These are phyloP conservation scores for Buceros bicornis DNA, from an alignment of 2,797 vertebrate genomes.

Conservation along the genomic window DNA sequence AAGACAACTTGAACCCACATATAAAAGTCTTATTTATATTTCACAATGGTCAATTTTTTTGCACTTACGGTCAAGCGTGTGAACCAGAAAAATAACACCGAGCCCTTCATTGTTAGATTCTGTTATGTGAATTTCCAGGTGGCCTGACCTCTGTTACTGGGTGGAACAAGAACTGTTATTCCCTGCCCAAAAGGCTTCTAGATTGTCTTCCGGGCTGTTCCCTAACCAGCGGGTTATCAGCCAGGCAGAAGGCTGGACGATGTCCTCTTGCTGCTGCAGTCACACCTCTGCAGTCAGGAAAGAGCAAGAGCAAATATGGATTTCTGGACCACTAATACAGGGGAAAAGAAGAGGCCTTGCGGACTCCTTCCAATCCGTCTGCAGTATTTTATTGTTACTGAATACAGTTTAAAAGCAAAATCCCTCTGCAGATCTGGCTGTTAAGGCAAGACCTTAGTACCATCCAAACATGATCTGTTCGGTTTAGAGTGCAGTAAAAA, in stretches of 20 bases:
- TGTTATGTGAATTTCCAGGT: background rate
- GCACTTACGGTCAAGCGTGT: background rate
- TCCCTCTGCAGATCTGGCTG: background rate
- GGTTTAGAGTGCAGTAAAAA: background rate
- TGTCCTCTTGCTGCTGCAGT: background rate
- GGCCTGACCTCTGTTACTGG: background rate
- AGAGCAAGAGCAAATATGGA: background rate
- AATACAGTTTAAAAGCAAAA: background rate
- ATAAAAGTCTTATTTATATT: conserved; percentile 27
- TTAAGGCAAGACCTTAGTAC: background rate
- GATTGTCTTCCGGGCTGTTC: background rate
- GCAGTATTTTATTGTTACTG: background rate
- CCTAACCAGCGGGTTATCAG: background rate
- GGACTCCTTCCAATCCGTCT: background rate
- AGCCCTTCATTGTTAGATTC: background rate
- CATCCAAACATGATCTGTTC: background rate
- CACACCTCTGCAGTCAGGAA: background rate
- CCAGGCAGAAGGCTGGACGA: background rate
- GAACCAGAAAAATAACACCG: background rate
- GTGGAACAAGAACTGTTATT: background rate
- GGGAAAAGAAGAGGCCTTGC: background rate
- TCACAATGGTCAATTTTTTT: background rate
- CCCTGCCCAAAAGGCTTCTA: background rate
- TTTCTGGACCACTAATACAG: background rate
- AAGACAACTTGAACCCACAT: background rate